Conservation (phyloP, 2,888 invertebrate genomes). For the Stenoptilia bipunctidactyla region DNA sequence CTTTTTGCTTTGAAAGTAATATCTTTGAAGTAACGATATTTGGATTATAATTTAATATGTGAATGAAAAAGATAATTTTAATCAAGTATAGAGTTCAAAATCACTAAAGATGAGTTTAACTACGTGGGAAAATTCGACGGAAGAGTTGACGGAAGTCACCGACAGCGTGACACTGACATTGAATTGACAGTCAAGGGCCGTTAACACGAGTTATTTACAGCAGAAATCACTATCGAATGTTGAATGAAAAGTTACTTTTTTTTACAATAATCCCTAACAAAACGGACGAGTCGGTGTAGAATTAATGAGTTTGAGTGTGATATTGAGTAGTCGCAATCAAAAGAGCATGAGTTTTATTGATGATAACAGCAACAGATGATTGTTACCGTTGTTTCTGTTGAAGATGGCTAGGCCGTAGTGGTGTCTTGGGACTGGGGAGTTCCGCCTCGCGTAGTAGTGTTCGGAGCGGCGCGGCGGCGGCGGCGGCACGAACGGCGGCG, state of each 20-base stretch:
- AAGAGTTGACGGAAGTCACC: no score
- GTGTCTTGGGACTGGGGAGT: constrained; percentile 58
- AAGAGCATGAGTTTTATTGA: constrained; percentile 18
- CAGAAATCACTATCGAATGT: background rate
- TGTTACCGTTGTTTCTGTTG: constrained; percentile 58
- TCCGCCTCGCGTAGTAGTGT: constrained; percentile 66
- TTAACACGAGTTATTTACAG: background rate
- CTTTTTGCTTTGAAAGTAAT: no score
- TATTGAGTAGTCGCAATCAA: constrained; percentile 2
- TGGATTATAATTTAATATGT: no score
- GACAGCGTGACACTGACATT: background rate
- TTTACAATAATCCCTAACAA: no score
- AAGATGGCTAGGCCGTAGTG: constrained; percentile 56
- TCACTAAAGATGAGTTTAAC: no score
- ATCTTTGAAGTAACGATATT: no score
- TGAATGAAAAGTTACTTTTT: background rate
- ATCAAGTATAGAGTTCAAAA: no score
- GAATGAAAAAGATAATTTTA: no score
- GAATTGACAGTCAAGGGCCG: background rate
- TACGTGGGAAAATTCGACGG: no score
- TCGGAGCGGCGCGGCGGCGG: constrained; percentile 61
- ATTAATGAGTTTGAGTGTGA: no score
- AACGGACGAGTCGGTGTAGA: no score
- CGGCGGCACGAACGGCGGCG: constrained; percentile 62
- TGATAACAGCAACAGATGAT: constrained; percentile 37